Evolutionary conservation across 1,140 invertebrate genomes (phyloP).

Genomic region (Caenorhabditis briggsae): DNA sequence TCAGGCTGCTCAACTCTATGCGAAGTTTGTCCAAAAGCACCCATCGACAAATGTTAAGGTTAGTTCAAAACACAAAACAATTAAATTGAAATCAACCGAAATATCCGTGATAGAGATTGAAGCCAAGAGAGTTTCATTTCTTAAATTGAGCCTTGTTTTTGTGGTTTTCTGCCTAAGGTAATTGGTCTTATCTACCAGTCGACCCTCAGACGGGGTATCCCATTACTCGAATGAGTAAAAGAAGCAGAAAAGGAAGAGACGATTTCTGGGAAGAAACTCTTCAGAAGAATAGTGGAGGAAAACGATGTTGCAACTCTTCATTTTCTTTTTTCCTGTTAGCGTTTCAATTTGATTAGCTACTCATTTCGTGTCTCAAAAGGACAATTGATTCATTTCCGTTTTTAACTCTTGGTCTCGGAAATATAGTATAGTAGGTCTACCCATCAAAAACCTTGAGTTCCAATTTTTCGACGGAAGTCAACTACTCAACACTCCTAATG

Average conservation of each 20-base stretch:
- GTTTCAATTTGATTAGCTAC: conserved; percentile 43
- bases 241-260: background rate
- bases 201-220: conserved; percentile 1
- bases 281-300: background rate
- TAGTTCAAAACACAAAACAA: background rate
- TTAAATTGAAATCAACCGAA: background rate
- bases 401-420: background rate
- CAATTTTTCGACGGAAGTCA: background rate
- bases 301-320: conserved; percentile 42
- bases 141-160: conserved; percentile 37
- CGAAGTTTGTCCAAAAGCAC: conserved; percentile 17
- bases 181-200: conserved; percentile 28
- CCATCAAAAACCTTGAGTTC: background rate
- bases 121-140: conserved; percentile 1
- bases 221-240: conserved; percentile 41
- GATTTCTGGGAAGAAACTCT: conserved; percentile 34
- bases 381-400: conserved; percentile 30
- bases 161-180: background rate
- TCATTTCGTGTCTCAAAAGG: conserved; percentile 20
- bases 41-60: conserved; percentile 29
- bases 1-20: conserved; percentile 24
- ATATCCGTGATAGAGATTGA: conserved; percentile 12
- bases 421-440: background rate
- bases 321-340: background rate
- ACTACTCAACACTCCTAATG: background rate